phyloP scores from a whole-genome alignment of 2,888 invertebrate genomes.

The Lathronympha strigana region DNA sequence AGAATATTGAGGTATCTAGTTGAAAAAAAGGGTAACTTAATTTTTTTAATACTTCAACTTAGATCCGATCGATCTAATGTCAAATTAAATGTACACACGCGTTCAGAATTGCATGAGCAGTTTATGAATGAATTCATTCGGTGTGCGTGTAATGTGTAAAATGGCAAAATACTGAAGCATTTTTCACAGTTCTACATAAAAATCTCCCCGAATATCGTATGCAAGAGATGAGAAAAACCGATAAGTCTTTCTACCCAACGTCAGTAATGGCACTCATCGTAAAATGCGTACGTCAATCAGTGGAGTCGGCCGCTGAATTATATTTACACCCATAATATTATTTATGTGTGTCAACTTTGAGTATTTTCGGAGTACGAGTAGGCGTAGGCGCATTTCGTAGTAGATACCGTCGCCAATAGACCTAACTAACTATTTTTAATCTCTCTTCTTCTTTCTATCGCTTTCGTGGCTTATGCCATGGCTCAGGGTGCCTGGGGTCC shows the following conservation, averaged over 20 bases:
- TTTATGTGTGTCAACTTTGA: conserved; percentile 80
- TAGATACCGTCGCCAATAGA: not conserved
- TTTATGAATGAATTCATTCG: too few species aligned
- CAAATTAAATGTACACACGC: too few species aligned
- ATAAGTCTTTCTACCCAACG: conserved; percentile 22
- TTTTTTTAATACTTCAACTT: too few species aligned
- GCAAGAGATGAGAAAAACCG: conserved; percentile 35
- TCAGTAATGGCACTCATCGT: conserved; percentile 34
- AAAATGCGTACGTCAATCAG: conserved; percentile 47
- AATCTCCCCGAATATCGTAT: not conserved
- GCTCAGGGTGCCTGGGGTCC: too few species aligned
- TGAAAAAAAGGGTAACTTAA: too few species aligned
- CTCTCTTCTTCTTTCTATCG: too few species aligned
- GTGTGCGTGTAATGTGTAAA: too few species aligned
- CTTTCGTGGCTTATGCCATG: too few species aligned
- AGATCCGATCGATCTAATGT: too few species aligned
- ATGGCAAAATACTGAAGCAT: conserved; percentile 17
- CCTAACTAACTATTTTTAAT: too few species aligned
- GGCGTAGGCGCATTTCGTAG: conserved; percentile 51
- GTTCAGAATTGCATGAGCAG: too few species aligned
- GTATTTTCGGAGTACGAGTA: conserved; percentile 74
- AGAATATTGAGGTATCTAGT: too few species aligned
- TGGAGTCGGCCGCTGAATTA: conserved; percentile 51
- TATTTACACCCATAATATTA: conserved; percentile 76
- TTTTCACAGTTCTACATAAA: conserved; percentile 9